Conservation (phyloP, 2,888 invertebrate species). For the Lasioglossum lativentre region DNA sequence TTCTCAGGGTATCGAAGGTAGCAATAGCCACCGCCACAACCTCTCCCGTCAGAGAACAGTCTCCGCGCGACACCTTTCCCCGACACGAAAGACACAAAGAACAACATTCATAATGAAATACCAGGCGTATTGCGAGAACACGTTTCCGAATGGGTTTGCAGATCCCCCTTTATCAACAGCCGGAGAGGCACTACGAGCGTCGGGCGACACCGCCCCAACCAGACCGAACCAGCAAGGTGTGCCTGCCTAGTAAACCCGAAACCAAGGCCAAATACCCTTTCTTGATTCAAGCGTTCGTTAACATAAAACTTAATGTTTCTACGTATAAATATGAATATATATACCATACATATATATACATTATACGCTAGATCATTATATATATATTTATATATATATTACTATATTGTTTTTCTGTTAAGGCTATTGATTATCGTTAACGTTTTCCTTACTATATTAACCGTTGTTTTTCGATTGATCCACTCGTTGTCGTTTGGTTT, state of each 20-base stretch:
- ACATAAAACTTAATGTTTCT: constrained; percentile 83
- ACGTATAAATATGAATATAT: constrained; percentile 74
- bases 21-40: not conserved
- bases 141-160: constrained; percentile 85
- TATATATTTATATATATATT: constrained; percentile 71
- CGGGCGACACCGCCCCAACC: constrained; percentile 85
- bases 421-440: constrained; percentile 64
- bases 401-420: constrained; percentile 67
- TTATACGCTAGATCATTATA: constrained; percentile 65
- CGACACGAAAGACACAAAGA: constrained; percentile 39
- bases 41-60: not conserved
- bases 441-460: constrained; percentile 12
- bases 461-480: constrained; percentile 65
- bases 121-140: constrained; percentile 84
- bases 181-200: constrained; percentile 86
- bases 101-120: constrained; percentile 61
- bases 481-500: constrained; percentile 63
- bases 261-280: constrained; percentile 83
- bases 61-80: not conserved
- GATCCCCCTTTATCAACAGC: constrained; percentile 88
- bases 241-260: constrained; percentile 83
- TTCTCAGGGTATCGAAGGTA: not conserved
- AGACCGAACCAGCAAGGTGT: constrained; percentile 85
- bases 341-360: constrained; percentile 66
- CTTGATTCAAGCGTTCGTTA: constrained; percentile 84